Base-by-base conservation (phyloP, 1,140 invertebrate species). In the Papilio polytes region DNA sequence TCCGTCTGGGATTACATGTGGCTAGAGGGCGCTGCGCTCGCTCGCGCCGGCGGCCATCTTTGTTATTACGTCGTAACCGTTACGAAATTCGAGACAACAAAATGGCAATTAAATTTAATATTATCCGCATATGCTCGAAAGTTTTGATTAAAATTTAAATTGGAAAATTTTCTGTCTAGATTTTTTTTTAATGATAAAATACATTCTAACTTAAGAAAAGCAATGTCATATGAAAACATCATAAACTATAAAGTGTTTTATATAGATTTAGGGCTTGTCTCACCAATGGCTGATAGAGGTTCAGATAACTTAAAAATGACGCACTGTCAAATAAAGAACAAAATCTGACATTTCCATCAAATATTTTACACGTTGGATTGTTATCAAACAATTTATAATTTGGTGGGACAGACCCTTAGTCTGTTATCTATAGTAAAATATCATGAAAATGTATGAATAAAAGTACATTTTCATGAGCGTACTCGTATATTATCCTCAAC, bases 1-100 rank as follows among this genome's bases (percentile, higher is more conserved):
- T 26, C 63, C 63, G 63, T 15, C 63, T 66, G 63, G 63, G 63
- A 13, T 66, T 66, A 66, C 63, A 31, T 66, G 63, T 31, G 63
- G 15, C 7, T 53, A 53, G 51, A 53, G 63, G 63, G 22, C 36
- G 36, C 36, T 41, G 36, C 36, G 36, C 36, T 41, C 36, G 36
- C 36, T 41, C 36, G 6, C 36, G 36, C 36, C 36, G 7, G 36
- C 36, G 7, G 36, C 36, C 36, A 41, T 41, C 36, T 41, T 41
- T 41, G 36, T 41, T 41, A 41, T 41, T 41, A 41, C 36, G 36
- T 41, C 36, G 36, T 41, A 41, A 41, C 3, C 2, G 31, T 36
- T 26, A 31, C 63, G 22, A 66, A 66, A 26, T 15, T 66, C 12
- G 22, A 15, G 56, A 66, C 3, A 66, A 26, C 63, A 66, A 26